Evolutionary conservation across 2,113 vertebrate species (phyloP).

Genomic region (Australoheros scitulus): DNA sequence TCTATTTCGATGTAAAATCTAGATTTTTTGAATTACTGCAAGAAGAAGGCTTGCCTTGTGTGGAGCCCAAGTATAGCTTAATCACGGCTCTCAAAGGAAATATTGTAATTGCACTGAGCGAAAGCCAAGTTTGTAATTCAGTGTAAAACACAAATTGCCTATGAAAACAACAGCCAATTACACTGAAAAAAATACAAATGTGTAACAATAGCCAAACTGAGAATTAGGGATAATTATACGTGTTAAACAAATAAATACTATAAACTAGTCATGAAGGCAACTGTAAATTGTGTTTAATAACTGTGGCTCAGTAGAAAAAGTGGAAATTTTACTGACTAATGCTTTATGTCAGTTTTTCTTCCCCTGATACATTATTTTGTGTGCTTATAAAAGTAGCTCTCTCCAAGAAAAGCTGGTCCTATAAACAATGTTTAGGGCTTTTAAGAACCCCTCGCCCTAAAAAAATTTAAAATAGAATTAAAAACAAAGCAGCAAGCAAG

Average conservation of each 20-base stretch:
- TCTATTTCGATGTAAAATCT: not conserved
- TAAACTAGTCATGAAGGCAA: slow-evolving; percentile 25
- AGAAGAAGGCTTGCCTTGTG: not conserved
- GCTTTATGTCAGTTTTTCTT: not conserved
- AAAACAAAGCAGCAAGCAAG: not conserved
- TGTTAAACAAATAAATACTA: slow-evolving; percentile 41
- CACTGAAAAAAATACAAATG: slow-evolving; percentile 8
- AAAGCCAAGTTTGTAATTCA: slow-evolving; percentile 60
- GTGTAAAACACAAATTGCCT: slow-evolving; percentile 44
- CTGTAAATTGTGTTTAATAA: not conserved
- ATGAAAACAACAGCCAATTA: slow-evolving; percentile 56
- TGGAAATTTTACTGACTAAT: not conserved
- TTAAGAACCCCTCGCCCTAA: not conserved
- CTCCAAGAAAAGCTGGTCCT: not conserved
- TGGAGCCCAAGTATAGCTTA: not conserved
- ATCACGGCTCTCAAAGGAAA: slow-evolving; percentile 17
- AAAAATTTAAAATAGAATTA: rapidly evolving
- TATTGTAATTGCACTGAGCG: slow-evolving; percentile 21
- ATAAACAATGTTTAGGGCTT: not conserved
- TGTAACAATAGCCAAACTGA: slow-evolving; percentile 8
- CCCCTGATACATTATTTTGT: not conserved
- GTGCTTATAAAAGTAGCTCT: not conserved
- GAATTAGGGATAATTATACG: slow-evolving; percentile 5
- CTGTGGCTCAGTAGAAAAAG: not conserved
- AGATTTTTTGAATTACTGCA: not conserved